A percentile compares a stretch with the other conserved stretches of the same genome.
phyloP scores from a whole-genome alignment of 2,113 vertebrate genomes.

The Psephotus haematonotus region DNA sequence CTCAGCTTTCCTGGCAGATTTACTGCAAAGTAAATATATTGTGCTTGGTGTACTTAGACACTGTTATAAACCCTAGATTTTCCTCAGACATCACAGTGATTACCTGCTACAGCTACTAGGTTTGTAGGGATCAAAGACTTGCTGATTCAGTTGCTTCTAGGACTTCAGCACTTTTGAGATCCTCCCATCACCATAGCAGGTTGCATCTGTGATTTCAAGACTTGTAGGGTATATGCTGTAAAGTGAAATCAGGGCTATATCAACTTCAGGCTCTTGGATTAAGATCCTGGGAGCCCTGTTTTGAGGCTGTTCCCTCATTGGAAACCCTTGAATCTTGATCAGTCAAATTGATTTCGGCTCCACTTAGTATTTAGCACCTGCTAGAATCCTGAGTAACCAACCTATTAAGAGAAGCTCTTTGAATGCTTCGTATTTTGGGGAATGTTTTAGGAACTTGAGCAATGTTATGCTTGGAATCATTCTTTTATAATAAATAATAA shows the following conservation, averaged over 20 bases:
- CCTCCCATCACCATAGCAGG: not conserved
- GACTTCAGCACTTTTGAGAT: not conserved
- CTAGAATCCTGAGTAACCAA: not conserved
- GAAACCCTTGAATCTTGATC: not conserved
- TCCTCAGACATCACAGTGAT: not conserved
- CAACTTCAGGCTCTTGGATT: not conserved
- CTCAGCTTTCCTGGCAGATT: not conserved
- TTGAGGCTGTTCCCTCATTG: not conserved
- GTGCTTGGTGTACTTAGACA: not conserved
- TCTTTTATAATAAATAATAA: not conserved
- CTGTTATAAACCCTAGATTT: not conserved
- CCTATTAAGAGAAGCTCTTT: not conserved
- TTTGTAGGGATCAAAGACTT: not conserved
- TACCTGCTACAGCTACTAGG: not conserved
- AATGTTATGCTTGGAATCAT: not conserved
- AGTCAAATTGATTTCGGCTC: not conserved
- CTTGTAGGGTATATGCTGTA: not conserved
- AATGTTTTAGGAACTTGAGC: not conserved
- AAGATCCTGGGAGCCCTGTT: not conserved
- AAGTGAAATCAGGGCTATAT: not conserved
- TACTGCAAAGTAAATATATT: not conserved
- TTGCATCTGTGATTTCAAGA: not conserved
- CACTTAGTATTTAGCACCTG: not conserved
- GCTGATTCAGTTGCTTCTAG: not conserved
- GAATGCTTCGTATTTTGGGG: not conserved